Base-by-base conservation (phyloP, 2,797 vertebrate genomes). In the Erpetoichthys calabaricus region DNA sequence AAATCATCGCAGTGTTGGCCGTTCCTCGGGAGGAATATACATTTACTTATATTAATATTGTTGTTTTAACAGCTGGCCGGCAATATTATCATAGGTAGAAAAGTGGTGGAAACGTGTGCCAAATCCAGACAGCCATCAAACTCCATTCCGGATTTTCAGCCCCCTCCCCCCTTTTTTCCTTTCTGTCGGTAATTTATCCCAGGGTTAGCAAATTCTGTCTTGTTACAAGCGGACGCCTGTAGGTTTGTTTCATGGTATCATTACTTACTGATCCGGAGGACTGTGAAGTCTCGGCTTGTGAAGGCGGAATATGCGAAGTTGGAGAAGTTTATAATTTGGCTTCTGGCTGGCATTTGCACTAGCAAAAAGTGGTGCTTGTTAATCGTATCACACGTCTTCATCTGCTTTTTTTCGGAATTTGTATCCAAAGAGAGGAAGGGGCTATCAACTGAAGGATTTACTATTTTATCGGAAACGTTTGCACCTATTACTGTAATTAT, bases 111-210 rank as follows among this genome's bases (percentile, higher is more conserved):
- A 86, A 83, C 53, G 55, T 59, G 64, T 84, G 83, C 83, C 85
- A 83, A 81, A 84, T 88, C 86, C 86, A 77, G 80, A 80, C 67
- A 62, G 53, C 74, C 78, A 79, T 80, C 76, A 73, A 79, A 86
- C 85, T 88, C 86, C 86, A 88, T 80, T 81, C 86, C 86, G 82
- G 82, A 86, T 86, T 88, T 88, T 87, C 83, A 84, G 78, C 80
- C 82, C 75, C 81, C 81, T 85, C 81, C 78, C 62, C 74, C 69
- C 76, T 77, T 72, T 78, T 68, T 70, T 75, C 68, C 71, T 73
- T 74, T 72, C 79, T 80, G 75, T 67, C 80, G 78, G 82, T 87
- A 86, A 88, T 86, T 87, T 86, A 79, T 80, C 86, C 77, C 75
- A 76, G 82, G 83, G 81, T 86, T 85, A 81, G 82, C 84, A 83